A percentile compares a stretch with the other conserved stretches of the same genome.
These are phyloP conservation scores for Uria aalge DNA, from an alignment of 2,113 vertebrate genomes.

Conservation along the genomic window DNA sequence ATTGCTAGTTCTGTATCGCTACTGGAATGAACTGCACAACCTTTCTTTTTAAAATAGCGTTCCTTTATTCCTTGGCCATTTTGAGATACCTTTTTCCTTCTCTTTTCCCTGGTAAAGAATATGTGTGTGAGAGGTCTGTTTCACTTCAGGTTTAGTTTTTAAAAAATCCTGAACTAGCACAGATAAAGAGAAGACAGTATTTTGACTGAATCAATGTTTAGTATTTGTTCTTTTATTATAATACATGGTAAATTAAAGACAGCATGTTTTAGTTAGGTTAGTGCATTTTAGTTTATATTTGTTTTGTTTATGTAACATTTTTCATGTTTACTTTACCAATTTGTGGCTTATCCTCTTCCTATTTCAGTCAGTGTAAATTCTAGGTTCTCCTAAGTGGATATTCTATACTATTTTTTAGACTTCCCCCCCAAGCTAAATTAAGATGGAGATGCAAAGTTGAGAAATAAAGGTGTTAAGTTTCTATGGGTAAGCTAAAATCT, in stretches of 20 bases:
- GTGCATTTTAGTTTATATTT: neutral
- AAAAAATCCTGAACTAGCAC: neutral
- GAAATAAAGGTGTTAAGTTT: neutral
- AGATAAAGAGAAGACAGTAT: neutral
- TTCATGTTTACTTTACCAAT: neutral
- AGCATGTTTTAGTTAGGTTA: neutral
- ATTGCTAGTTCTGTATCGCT: neutral
- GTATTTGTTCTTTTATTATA: neutral
- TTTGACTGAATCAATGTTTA: neutral
- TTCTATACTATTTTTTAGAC: neutral
- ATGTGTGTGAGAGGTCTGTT: neutral
- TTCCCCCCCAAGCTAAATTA: neutral
- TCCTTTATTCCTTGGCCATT: neutral
- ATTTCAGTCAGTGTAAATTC: neutral
- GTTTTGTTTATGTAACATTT: neutral
- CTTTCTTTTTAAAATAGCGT: neutral
- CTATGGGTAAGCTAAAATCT: neutral
- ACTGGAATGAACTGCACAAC: neutral
- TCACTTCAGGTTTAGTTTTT: neutral
- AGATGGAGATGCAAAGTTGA: neutral
- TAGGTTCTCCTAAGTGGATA: neutral
- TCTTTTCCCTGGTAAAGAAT: neutral
- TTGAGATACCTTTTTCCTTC: neutral
- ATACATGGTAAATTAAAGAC: neutral
- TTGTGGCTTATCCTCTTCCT: neutral